Evolutionary conservation across 2,888 invertebrate species (phyloP).

Genomic region (Campoletis raptor): DNA sequence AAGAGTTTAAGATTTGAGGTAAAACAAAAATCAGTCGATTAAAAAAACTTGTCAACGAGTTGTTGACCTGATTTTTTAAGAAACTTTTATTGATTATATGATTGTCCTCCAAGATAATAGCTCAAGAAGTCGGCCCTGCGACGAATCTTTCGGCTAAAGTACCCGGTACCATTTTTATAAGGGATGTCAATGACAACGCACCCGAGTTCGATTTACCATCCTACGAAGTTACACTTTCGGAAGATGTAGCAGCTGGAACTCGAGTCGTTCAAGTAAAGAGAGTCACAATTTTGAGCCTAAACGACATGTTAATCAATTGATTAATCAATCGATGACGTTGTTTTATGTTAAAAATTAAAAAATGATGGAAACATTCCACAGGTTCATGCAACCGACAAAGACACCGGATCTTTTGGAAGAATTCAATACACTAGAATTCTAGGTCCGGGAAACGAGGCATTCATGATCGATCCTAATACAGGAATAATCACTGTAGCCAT

Average conservation of each 20-base stretch:
- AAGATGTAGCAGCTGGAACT: constrained; percentile 92
- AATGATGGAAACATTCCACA: constrained; percentile 72
- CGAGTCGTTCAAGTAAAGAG: constrained; percentile 87
- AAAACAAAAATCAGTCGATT: neutral
- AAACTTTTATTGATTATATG: neutral
- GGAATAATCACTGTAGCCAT: constrained; percentile 93
- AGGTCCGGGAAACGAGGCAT: constrained; percentile 92
- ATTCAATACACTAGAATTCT: constrained; percentile 92
- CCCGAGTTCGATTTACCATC: constrained; percentile 91
- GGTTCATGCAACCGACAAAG: constrained; percentile 93
- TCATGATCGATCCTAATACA: constrained; percentile 91
- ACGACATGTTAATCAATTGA: neutral
- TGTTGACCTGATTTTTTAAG: neutral
- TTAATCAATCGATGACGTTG: neutral
- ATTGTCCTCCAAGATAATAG: constrained; percentile 88
- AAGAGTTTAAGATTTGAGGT: constrained; percentile 92
- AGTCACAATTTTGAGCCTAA: neutral
- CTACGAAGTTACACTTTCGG: constrained; percentile 92
- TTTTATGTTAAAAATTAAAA: neutral
- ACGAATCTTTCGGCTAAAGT: constrained; percentile 91
- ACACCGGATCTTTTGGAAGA: constrained; percentile 91
- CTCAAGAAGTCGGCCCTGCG: constrained; percentile 92
- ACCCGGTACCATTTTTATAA: constrained; percentile 92
- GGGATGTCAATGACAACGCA: constrained; percentile 95
- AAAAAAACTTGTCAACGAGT: neutral